Evolutionary conservation across 2,888 invertebrate species (phyloP).

Genomic region (Miltochrista miniata): DNA sequence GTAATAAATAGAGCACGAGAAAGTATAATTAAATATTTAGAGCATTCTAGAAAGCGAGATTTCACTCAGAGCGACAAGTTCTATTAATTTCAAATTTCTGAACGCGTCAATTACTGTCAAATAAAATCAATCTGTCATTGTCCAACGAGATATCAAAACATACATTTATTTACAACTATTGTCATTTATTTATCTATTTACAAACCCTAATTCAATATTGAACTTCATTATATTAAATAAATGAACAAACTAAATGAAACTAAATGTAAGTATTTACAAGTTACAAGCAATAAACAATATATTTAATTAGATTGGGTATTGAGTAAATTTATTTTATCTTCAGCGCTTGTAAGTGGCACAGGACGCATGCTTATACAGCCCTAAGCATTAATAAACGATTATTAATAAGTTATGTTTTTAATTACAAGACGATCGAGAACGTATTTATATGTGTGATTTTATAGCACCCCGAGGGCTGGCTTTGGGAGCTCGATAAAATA

Average conservation of each 20-base stretch:
- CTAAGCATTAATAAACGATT: conserved; percentile 78
- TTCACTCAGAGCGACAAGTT: not conserved
- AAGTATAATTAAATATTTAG: not conserved
- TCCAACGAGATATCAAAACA: not conserved
- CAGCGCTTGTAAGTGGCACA: conserved; percentile 5
- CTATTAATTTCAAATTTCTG: conserved; percentile 11
- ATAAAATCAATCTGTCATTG: conserved; percentile 1
- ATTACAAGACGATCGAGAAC: conserved; percentile 72
- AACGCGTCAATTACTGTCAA: conserved; percentile 25
- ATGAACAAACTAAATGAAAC: conserved; percentile 34
- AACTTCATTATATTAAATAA: not conserved
- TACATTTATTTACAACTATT: conserved; percentile 10
- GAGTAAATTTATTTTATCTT: conserved; percentile 29
- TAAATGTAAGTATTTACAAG: conserved; percentile 12
- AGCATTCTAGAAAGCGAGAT: not conserved
- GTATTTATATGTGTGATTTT: conserved; percentile 83
- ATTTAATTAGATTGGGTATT: conserved; percentile 30
- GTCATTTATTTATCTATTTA: conserved; percentile 6
- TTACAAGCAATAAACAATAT: conserved; percentile 29
- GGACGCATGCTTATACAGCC: conserved; percentile 58
- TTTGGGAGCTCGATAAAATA: conserved; percentile 71
- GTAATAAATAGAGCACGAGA: not conserved
- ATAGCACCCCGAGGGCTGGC: conserved; percentile 76
- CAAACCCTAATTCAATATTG: not conserved
- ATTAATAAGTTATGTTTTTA: conserved; percentile 83